These are phyloP conservation scores for Tichodroma muraria DNA, from an alignment of 2,113 vertebrate genomes.

Conservation along the genomic window DNA sequence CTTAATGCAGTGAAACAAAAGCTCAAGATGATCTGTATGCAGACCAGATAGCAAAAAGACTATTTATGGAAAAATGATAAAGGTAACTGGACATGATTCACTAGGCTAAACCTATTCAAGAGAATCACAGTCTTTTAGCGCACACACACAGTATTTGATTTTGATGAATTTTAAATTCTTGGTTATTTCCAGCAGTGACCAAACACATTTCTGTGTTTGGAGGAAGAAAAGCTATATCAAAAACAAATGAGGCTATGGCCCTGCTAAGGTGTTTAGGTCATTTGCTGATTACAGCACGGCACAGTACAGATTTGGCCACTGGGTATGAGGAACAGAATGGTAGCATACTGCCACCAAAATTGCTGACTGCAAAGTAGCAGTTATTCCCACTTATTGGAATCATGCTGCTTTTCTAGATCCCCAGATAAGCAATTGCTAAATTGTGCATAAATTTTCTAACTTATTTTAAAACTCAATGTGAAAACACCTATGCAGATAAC, in stretches of 20 bases:
- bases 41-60: neutral
- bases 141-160: neutral
- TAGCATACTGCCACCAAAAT: neutral
- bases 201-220: neutral
- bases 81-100: neutral
- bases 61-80: neutral
- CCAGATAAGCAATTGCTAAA: conserved; percentile 12
- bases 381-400: neutral
- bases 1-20: neutral
- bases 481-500: neutral
- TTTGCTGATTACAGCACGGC: neutral
- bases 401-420: neutral
- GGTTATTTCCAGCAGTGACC: neutral
- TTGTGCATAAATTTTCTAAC: neutral
- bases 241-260: neutral
- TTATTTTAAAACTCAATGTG: conserved; percentile 4
- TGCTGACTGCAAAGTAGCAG: neutral
- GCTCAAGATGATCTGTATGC: neutral
- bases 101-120: neutral
- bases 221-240: neutral
- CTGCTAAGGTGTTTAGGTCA: neutral
- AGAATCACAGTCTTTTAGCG: neutral
- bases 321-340: neutral
- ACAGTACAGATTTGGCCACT: neutral
- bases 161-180: neutral